A percentile compares a stretch with the other conserved stretches of the same genome.
phyloP scores from a whole-genome alignment of 2,888 invertebrate species.

The Eupithecia insigniata region DNA sequence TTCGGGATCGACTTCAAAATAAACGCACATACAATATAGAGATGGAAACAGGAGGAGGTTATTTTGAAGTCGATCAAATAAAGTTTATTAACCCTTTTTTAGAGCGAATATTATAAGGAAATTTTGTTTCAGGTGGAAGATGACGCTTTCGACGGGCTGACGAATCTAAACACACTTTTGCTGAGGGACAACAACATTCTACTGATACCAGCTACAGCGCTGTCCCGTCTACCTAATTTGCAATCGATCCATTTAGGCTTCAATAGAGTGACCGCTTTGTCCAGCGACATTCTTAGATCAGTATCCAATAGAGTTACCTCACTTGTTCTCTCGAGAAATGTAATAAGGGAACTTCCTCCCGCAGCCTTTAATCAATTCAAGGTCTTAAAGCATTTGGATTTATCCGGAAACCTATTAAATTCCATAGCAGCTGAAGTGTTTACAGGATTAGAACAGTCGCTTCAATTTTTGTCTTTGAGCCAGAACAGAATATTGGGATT shows the following conservation, averaged over 20 bases:
- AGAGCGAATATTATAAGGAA: not conserved
- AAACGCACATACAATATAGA: too few species aligned
- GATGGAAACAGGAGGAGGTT: too few species aligned
- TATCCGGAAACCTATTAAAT: slow-evolving; percentile 91
- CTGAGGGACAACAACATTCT: slow-evolving; percentile 95
- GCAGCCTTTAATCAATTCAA: slow-evolving; percentile 92
- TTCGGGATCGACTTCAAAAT: too few species aligned
- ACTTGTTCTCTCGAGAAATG: slow-evolving; percentile 91
- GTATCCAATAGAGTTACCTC: slow-evolving; percentile 89
- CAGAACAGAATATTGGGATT: slow-evolving; percentile 89
- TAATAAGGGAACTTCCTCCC: slow-evolving; percentile 92
- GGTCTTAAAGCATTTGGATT: slow-evolving; percentile 88
- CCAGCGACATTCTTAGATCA: slow-evolving; percentile 89
- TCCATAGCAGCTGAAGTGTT: slow-evolving; percentile 90
- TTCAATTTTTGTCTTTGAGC: slow-evolving; percentile 88
- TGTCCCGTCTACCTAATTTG: slow-evolving; percentile 90
- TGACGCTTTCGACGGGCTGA: slow-evolving; percentile 92
- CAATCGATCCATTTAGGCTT: slow-evolving; percentile 91
- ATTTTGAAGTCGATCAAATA: too few species aligned
- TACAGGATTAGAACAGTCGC: slow-evolving; percentile 88
- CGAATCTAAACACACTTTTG: slow-evolving; percentile 89
- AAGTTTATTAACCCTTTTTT: not conserved
- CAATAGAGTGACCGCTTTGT: slow-evolving; percentile 93
- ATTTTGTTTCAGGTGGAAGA: slow-evolving; percentile 89
- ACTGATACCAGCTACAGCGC: slow-evolving; percentile 91